Conservation (phyloP, 2,113 vertebrate species). For the Pteropus alecto region DNA sequence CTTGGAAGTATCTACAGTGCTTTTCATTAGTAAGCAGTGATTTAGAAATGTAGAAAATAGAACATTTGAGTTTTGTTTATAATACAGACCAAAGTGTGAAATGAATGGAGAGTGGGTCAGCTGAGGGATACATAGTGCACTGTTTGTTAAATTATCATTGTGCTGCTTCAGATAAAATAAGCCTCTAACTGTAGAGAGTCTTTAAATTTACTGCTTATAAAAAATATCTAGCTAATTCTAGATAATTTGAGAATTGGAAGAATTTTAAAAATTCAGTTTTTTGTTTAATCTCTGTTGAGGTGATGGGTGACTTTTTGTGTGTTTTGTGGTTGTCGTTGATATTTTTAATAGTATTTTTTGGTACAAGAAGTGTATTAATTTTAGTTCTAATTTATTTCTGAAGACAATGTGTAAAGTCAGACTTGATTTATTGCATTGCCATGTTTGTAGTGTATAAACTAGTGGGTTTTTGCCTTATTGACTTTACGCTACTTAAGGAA, state of each 20-base stretch:
- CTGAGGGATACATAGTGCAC: neutral
- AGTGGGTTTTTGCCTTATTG: slow-evolving; percentile 12
- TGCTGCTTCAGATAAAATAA: slow-evolving; percentile 30
- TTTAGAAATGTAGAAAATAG: neutral
- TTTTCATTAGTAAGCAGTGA: neutral
- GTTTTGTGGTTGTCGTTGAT: neutral
- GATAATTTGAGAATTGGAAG: neutral
- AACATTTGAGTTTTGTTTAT: neutral
- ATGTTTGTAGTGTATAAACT: neutral
- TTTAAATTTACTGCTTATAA: neutral
- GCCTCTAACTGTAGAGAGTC: neutral
- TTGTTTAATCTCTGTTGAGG: slow-evolving; percentile 4
- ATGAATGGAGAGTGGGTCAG: slow-evolving; percentile 1
- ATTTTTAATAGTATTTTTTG: slow-evolving; percentile 7
- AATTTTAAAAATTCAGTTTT: slow-evolving; percentile 22
- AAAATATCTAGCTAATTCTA: neutral
- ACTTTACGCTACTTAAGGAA: neutral
- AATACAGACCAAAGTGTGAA: neutral
- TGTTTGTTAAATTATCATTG: neutral
- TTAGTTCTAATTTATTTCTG: slow-evolving; percentile 35
- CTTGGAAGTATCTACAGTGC: neutral
- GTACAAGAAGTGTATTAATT: neutral
- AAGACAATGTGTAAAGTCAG: neutral
- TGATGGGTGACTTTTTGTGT: neutral
- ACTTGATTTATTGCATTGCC: neutral